phyloP scores from a whole-genome alignment of 2,888 invertebrate species.

The Stenolophus ochropezus region DNA sequence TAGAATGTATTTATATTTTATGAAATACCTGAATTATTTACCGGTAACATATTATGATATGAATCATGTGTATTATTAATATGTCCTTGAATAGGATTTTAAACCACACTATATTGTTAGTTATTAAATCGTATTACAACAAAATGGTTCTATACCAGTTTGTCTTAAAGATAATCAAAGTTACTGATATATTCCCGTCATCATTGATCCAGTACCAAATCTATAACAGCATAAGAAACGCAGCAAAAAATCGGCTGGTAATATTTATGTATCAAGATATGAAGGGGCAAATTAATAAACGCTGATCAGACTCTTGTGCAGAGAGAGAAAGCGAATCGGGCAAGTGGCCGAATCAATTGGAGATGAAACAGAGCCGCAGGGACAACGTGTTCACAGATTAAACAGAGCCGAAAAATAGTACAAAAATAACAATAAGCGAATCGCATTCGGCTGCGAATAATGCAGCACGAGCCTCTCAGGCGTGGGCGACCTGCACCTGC shows the following conservation, averaged over 20 bases:
- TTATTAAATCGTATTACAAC: too few relatives aligned
- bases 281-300: slow-evolving; percentile 45
- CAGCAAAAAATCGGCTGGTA: slow-evolving; percentile 12
- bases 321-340: slow-evolving; percentile 1
- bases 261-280: slow-evolving; percentile 50
- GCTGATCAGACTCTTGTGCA: slow-evolving; percentile 14
- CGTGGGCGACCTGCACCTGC: background rate
- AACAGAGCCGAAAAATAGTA: slow-evolving; percentile 24
- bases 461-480: slow-evolving; percentile 24
- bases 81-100: too few relatives aligned
- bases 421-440: slow-evolving; percentile 32
- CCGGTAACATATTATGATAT: too few relatives aligned
- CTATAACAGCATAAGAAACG: slow-evolving; percentile 11
- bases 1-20: too few relatives aligned
- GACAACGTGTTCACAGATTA: slow-evolving; percentile 27
- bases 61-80: too few relatives aligned
- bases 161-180: background rate
- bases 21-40: too few relatives aligned
- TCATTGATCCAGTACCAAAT: slow-evolving; percentile 7
- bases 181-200: background rate
- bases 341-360: slow-evolving; percentile 27
- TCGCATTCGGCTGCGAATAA: background rate
- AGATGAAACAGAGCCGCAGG: slow-evolving; percentile 40
- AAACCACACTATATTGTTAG: too few relatives aligned
- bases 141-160: background rate